These are phyloP conservation scores for Lithobates pipiens DNA, from an alignment of 2,797 vertebrate species.

Conservation along the genomic window DNA sequence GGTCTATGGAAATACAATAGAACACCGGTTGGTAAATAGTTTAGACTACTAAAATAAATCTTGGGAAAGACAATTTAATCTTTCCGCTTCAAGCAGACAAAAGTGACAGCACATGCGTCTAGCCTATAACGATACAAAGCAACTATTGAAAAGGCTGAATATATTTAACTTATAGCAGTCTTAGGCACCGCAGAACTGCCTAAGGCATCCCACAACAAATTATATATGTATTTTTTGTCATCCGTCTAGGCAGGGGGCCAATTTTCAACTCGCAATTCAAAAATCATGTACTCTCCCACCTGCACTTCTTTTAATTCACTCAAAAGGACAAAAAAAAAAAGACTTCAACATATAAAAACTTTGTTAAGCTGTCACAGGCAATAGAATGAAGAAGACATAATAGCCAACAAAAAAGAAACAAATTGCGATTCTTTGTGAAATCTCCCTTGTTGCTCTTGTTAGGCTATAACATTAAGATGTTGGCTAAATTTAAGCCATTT, in stretches of 20 bases:
- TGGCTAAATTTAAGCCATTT: slow-evolving; percentile 80
- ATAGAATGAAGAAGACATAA: slow-evolving; percentile 75
- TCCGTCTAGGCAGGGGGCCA: slow-evolving; percentile 77
- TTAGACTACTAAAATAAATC: slow-evolving; percentile 26
- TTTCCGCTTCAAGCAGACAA: background rate
- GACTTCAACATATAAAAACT: slow-evolving; percentile 77
- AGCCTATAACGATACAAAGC: slow-evolving; percentile 29
- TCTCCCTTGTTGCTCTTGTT: slow-evolving; percentile 81
- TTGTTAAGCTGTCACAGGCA: slow-evolving; percentile 82
- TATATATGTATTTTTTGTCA: slow-evolving; percentile 71
- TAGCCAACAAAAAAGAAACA: slow-evolving; percentile 81
- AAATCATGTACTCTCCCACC: slow-evolving; percentile 81
- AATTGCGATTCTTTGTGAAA: slow-evolving; percentile 78
- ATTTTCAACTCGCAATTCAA: slow-evolving; percentile 77
- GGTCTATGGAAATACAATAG: background rate
- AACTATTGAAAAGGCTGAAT: slow-evolving; percentile 42
- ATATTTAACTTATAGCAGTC: slow-evolving; percentile 55
- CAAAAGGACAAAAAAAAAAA: slow-evolving; percentile 75
- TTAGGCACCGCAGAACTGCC: slow-evolving; percentile 46
- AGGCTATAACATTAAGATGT: slow-evolving; percentile 81
- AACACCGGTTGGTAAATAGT: background rate
- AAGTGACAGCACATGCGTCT: slow-evolving; percentile 8
- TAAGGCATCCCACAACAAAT: slow-evolving; percentile 69
- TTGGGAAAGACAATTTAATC: slow-evolving; percentile 9
- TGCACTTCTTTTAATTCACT: slow-evolving; percentile 79